Percentiles rank a stretch among this genome's conserved stretches.
phyloP scores from a whole-genome alignment of 2,113 vertebrate genomes.

The Marmota flaviventris region DNA sequence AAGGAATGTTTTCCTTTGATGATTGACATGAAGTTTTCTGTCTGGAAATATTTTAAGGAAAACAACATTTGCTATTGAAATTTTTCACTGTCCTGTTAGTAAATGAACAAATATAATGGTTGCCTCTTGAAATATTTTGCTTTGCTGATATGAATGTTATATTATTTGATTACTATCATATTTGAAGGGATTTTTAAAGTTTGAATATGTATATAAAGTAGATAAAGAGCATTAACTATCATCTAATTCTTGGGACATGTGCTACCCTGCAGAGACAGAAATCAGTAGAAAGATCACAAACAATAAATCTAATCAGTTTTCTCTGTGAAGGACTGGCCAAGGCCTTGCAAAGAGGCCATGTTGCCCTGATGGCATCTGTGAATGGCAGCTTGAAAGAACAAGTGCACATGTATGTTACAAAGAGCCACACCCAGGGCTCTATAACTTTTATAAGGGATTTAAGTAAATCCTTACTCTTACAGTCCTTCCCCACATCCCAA shows the following conservation, averaged over 20 bases:
- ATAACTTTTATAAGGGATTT: background rate
- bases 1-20: constrained; percentile 68
- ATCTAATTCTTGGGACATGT: background rate
- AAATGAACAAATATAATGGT: background rate
- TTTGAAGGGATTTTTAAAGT: background rate
- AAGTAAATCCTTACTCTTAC: background rate
- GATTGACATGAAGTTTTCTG: constrained; percentile 65
- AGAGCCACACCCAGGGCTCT: background rate
- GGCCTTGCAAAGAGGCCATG: background rate
- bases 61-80: constrained; percentile 54
- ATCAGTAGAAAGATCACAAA: background rate
- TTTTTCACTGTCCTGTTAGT: constrained; percentile 8
- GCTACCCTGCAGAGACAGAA: background rate
- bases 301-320: background rate
- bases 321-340: background rate
- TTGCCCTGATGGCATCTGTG: too few relatives aligned
- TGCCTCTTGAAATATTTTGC: background rate
- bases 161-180: background rate
- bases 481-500: background rate
- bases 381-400: background rate
- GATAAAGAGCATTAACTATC: background rate
- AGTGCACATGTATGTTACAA: background rate
- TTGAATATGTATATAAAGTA: background rate
- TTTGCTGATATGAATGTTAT: background rate
- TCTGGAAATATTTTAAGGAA: constrained; percentile 74